Evolutionary conservation across 2,797 vertebrate genomes (phyloP).

Genomic region (Sphenodon punctatus): DNA sequence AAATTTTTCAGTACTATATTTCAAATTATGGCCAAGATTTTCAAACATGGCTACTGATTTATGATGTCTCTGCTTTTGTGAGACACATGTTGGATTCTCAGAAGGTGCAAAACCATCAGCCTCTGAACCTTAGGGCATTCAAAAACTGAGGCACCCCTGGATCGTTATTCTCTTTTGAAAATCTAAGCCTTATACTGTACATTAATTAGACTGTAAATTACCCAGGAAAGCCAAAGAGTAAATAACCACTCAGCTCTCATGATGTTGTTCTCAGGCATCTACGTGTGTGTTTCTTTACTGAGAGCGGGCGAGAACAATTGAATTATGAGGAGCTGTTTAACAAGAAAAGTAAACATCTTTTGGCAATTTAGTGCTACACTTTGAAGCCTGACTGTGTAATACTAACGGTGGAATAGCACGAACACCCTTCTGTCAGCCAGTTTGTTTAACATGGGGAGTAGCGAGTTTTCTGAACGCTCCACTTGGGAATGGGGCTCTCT

Average conservation of each 20-base stretch:
- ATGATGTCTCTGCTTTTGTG: not conserved
- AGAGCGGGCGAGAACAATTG: conserved; percentile 60
- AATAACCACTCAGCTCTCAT: conserved; percentile 28
- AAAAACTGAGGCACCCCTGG: conserved; percentile 16
- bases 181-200: not conserved
- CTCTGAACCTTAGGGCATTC: not conserved
- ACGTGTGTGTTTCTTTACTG: conserved; percentile 38
- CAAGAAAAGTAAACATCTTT: conserved; percentile 65
- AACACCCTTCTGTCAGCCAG: conserved; percentile 55
- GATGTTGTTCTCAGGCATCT: conserved; percentile 36
- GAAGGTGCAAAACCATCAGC: not conserved
- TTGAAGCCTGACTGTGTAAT: conserved; percentile 55
- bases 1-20: conserved; percentile 11
- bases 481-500: conserved; percentile 5
- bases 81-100: rapidly evolving
- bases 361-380: conserved; percentile 61
- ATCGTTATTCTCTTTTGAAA: not conserved
- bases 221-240: conserved; percentile 43
- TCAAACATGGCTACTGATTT: conserved; percentile 22
- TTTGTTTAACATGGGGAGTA: conserved; percentile 61
- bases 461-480: conserved; percentile 35
- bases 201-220: conserved; percentile 1
- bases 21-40: conserved; percentile 54
- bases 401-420: conserved; percentile 59
- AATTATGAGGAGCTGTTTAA: conserved; percentile 61